Conservation (phyloP, 64 coral and sea anemone species). For the Dendronephthya gigantea region DNA sequence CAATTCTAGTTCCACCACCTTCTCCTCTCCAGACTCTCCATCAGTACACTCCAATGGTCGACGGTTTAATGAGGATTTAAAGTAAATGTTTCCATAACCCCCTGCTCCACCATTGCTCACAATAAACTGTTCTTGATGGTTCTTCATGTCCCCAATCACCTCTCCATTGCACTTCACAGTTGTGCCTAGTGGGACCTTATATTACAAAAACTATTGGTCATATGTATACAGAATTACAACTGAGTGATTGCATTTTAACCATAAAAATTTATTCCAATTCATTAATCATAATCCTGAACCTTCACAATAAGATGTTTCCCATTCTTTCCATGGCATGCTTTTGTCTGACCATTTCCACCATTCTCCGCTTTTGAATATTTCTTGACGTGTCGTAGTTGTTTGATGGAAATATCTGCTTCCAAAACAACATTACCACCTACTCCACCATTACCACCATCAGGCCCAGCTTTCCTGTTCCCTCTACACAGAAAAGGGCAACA, state of each 20-base stretch:
- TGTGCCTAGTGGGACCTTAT: conserved; percentile 82
- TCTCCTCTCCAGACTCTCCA: conserved; percentile 73
- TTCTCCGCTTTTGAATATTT: conserved; percentile 65
- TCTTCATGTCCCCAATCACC: conserved; percentile 55
- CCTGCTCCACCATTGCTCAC: conserved; percentile 55
- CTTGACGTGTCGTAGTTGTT: conserved; percentile 67
- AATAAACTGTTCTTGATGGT: conserved; percentile 47
- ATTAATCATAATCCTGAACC: conserved; percentile 4
- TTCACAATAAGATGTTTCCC: conserved; percentile 50
- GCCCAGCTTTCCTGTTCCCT: conserved; percentile 69
- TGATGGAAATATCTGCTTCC: conserved; percentile 63
- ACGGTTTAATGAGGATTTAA: conserved; percentile 61
- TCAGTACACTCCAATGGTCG: conserved; percentile 45
- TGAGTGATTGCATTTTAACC: too few species aligned
- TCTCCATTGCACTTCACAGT: conserved; percentile 36
- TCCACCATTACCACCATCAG: conserved; percentile 94
- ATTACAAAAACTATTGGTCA: background rate
- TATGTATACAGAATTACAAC: too few species aligned
- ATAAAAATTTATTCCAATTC: too few species aligned
- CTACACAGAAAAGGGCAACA: background rate
- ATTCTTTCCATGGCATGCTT: conserved; percentile 65
- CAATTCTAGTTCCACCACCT: conserved; percentile 72
- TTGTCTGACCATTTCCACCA: conserved; percentile 54
- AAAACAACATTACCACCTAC: conserved; percentile 62
- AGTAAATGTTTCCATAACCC: conserved; percentile 82